Evolutionary conservation across 2,113 vertebrate species (phyloP).

Genomic region (Taxidea taxus): DNA sequence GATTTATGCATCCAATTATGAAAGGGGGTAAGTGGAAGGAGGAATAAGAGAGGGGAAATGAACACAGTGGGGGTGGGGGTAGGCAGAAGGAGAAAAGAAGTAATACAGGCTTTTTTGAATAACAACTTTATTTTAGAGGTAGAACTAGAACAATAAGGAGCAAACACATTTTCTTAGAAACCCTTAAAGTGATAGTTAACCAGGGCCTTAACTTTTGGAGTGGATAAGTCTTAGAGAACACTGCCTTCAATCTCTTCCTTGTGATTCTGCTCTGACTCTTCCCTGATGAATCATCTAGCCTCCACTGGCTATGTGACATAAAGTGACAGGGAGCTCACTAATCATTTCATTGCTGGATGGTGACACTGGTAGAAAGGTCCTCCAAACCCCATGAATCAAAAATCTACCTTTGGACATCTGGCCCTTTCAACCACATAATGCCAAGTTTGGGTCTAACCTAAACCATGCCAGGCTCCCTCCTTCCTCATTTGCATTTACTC

Average conservation of each 20-base stretch:
- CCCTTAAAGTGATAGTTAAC: background rate
- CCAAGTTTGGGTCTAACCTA: background rate
- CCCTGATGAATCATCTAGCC: background rate
- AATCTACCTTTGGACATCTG: background rate
- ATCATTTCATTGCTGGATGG: background rate
- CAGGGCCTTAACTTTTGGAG: background rate
- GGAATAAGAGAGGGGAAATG: background rate
- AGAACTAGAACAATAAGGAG: background rate
- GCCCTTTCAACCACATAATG: background rate
- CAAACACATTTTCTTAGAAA: background rate
- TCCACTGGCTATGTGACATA: background rate
- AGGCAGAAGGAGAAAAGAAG: background rate
- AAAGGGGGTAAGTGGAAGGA: background rate
- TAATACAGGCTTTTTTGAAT: background rate
- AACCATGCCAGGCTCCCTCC: background rate
- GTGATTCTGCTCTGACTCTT: background rate
- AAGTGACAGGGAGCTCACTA: background rate
- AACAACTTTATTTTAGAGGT: background rate
- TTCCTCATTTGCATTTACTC: background rate
- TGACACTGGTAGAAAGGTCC: background rate
- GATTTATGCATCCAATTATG: background rate
- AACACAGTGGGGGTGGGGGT: background rate
- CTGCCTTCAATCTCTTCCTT: background rate
- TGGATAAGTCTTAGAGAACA: background rate
- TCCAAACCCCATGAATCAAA: background rate